Evolutionary conservation across 2,797 vertebrate species (phyloP), one percentile per base, ranked within the genome.

Genomic region (Anolis apletophallus): DNA sequence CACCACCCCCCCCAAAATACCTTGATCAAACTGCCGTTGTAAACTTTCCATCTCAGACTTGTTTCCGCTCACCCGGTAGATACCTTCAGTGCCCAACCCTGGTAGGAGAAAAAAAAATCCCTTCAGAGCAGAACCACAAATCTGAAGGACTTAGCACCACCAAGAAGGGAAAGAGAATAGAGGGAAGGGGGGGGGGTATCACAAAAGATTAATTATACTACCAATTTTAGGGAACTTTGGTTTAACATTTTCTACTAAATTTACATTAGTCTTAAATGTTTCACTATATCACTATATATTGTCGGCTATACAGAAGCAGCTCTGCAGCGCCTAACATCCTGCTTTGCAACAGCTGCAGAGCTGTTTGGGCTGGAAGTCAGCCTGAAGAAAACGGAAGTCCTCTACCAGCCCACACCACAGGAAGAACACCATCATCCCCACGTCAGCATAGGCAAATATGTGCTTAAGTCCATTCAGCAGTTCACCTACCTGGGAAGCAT

Each of bases 21-120:
- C 98, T 96, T 99, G 98, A 91, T 99, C 98, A 61, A 99, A 99
- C 90, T 98, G 98, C 21, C 98, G 96, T 94, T 99, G 98, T 94
- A 99, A 97, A 91, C 97, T 97, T 91, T 99, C 98, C 98, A 99
- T 99, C 95, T 99, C 98, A 0, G 98, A 98, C 89, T 99, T 99
- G 96, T 99, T 99, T 7, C 98, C 98, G 5, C 98, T 98, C 81
- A 99, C 98, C 29, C 98, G 97, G 91, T 99, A 99, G 94, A 99
- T 98, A 32, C 98, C 98, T 89, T 99, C 98, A 0, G 98, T 98
- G 94, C 95, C 97, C 94, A 99, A 84, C 21, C 98, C 98, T 99
- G 90, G 3, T 1, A 36, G 11, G 36, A 21, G 52, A 29, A 3
- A 14, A 72, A 1, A 1, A 9, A 16, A 2, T 0, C 12, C 23